These are phyloP conservation scores for Martes martes DNA, from an alignment of 2,113 vertebrate genomes.

Conservation along the genomic window DNA sequence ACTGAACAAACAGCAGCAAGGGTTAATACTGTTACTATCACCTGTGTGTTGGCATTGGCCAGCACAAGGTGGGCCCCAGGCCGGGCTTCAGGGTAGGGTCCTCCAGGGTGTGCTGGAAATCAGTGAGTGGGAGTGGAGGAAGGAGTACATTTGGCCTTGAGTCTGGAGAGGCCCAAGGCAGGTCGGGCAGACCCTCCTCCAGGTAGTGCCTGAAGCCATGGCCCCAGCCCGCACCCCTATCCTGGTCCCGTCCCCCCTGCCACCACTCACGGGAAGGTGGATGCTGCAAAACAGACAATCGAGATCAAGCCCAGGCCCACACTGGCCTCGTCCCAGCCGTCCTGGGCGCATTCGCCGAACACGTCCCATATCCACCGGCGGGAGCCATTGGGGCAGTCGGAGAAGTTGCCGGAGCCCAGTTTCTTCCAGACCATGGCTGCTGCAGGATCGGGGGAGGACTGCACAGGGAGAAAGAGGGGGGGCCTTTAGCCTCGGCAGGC, in stretches of 20 bases:
- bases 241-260: background rate
- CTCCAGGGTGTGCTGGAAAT: background rate
- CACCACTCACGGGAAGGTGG: conserved; percentile 92
- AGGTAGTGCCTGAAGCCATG: background rate
- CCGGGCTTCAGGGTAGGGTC: no score
- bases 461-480: background rate
- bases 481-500: background rate
- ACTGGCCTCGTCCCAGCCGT: conserved; percentile 89
- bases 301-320: conserved; percentile 90
- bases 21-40: background rate
- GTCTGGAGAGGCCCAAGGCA: background rate
- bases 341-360: conserved; percentile 90
- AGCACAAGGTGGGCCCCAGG: background rate
- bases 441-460: fast-evolving
- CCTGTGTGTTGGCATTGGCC: background rate
- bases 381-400: conserved; percentile 90
- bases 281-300: conserved; percentile 90
- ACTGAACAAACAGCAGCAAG: background rate
- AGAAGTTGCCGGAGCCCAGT: conserved; percentile 80
- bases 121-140: background rate
- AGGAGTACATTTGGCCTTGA: fast-evolving
- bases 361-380: conserved; percentile 87
- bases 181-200: background rate
- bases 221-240: background rate
- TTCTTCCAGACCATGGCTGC: conserved; percentile 60